Conservation (phyloP, 2,113 vertebrate genomes). For the Actinemys pallida region DNA sequence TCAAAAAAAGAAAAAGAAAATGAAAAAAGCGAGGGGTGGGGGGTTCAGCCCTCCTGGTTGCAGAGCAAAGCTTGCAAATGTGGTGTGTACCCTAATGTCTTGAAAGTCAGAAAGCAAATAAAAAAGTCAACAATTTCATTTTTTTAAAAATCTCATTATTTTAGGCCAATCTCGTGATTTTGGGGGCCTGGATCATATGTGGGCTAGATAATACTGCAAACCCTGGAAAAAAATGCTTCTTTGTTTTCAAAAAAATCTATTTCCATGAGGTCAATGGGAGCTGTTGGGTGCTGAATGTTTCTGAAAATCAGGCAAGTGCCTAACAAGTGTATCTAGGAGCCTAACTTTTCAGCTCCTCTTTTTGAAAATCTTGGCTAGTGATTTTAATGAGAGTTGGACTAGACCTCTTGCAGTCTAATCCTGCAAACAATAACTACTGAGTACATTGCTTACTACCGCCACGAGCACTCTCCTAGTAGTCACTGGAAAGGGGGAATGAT, state of each 20-base stretch:
- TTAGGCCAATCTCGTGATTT: background rate
- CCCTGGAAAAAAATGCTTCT: background rate
- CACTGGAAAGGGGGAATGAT: accelerated
- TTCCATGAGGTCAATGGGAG: background rate
- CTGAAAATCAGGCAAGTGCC: background rate
- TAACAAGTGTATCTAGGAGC: background rate
- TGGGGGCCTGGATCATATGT: accelerated
- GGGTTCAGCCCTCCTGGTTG: no score
- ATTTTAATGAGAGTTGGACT: background rate
- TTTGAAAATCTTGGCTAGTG: background rate
- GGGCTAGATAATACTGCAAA: background rate
- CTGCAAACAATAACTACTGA: background rate
- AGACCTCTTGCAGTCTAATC: background rate
- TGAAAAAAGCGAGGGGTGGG: no score
- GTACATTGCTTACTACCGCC: background rate
- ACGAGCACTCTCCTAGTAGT: background rate
- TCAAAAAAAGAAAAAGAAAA: background rate
- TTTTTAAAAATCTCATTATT: accelerated
- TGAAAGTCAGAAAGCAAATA: background rate
- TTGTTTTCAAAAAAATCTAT: background rate
- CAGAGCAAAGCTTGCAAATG: no score
- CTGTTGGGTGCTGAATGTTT: accelerated
- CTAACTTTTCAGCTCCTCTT: background rate
- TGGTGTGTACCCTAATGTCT: no score
- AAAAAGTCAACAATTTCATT: background rate